Conservation (phyloP, 1,140 invertebrate genomes). For the Camponotus pennsylvanicus region DNA sequence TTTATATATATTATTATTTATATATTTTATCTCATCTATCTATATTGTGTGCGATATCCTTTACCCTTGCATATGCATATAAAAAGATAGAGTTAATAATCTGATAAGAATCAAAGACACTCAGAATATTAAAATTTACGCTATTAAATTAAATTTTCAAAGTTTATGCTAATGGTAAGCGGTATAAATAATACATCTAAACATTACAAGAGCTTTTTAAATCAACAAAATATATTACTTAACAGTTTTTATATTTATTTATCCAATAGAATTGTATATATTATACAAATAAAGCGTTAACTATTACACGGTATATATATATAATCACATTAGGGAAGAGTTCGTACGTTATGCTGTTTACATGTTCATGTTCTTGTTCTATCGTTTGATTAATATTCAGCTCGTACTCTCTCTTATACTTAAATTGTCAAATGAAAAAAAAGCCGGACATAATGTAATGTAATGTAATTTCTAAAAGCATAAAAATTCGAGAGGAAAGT, state of each 20-base stretch:
- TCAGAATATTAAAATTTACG: background rate
- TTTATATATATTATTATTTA: too few species aligned
- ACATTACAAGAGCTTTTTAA: background rate
- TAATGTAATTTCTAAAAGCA: background rate
- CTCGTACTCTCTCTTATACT: constrained; percentile 39
- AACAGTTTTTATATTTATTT: constrained; percentile 77
- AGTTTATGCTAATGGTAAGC: too few species aligned
- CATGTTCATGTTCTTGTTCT: constrained; percentile 26
- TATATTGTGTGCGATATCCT: too few species aligned
- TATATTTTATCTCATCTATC: too few species aligned
- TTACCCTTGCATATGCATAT: too few species aligned
- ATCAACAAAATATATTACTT: constrained; percentile 25
- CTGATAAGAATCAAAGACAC: too few species aligned
- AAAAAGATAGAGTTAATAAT: too few species aligned
- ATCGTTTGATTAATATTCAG: constrained; percentile 62
- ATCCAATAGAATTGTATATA: constrained; percentile 74
- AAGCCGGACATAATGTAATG: background rate
- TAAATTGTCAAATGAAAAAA: constrained; percentile 61
- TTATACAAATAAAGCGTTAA: constrained; percentile 76
- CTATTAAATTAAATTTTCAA: background rate
- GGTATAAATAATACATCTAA: too few species aligned
- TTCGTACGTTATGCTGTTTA: constrained; percentile 63
- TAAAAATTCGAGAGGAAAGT: background rate
- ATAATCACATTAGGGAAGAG: constrained; percentile 69
- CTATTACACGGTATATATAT: constrained; percentile 56